phyloP scores from a whole-genome alignment of 2,888 invertebrate genomes.

The Tachina lurida region DNA sequence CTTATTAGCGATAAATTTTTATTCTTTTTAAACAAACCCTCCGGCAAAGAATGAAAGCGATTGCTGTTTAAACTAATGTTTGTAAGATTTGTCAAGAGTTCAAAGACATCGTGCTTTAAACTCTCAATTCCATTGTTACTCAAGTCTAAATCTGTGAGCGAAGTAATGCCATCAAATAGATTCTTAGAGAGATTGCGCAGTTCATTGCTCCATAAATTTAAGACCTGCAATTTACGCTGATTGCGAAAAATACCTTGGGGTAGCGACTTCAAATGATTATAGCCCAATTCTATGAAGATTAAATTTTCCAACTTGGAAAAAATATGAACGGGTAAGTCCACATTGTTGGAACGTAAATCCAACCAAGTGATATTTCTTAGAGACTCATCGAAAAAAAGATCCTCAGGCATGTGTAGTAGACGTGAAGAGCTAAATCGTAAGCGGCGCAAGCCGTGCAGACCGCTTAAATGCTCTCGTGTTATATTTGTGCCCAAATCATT shows the following conservation, averaged over 20 bases:
- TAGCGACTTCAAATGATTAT: conserved; percentile 86
- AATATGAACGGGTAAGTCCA: conserved; percentile 85
- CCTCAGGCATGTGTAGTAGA: conserved; percentile 85
- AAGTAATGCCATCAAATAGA: conserved; percentile 86
- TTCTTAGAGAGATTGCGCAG: conserved; percentile 86
- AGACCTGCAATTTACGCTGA: conserved; percentile 85
- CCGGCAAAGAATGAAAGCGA: conserved; percentile 86
- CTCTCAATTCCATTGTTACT: conserved; percentile 86
- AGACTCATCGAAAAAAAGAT: conserved; percentile 84
- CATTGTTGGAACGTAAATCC: conserved; percentile 86
- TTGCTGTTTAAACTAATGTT: conserved; percentile 88
- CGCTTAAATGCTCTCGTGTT: conserved; percentile 85
- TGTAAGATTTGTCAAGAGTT: conserved; percentile 85
- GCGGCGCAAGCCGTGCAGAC: conserved; percentile 84
- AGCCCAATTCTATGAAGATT: conserved; percentile 86
- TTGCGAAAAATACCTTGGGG: conserved; percentile 86
- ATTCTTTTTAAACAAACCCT: conserved; percentile 85
- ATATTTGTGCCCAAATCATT: conserved; percentile 84
- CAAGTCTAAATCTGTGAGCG: conserved; percentile 87
- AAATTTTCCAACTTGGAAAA: conserved; percentile 85
- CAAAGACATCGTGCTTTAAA: conserved; percentile 86
- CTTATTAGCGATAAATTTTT: conserved; percentile 84
- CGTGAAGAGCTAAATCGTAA: conserved; percentile 86
- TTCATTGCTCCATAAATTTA: conserved; percentile 89
- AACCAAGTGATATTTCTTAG: conserved; percentile 86